Evolutionary conservation across 1,140 invertebrate genomes (phyloP).

Genomic region (Anthonomus grandis): DNA sequence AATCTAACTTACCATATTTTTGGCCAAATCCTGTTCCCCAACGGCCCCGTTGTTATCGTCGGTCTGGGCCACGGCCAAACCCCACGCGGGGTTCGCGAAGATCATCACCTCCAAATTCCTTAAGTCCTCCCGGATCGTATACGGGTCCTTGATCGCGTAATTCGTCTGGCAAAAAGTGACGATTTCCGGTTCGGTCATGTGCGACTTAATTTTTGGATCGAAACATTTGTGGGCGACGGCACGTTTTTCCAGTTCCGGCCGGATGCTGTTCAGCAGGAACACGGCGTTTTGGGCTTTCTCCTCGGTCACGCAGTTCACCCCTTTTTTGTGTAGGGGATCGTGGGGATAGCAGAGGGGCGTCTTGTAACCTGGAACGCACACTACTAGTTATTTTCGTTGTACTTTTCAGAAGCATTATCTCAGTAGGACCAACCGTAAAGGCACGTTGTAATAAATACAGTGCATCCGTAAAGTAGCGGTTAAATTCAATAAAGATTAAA

Average conservation of each 20-base stretch:
- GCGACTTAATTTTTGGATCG: conserved; percentile 50
- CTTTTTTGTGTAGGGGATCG: conserved; percentile 49
- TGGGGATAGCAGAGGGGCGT: conserved; percentile 56
- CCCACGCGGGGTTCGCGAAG: conserved; percentile 68
- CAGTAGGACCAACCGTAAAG: too few species aligned
- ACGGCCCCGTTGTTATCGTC: conserved; percentile 41
- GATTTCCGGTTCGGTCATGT: conserved; percentile 58
- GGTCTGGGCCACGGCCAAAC: conserved; percentile 57
- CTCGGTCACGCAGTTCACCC: conserved; percentile 59
- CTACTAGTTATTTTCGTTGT: too few species aligned
- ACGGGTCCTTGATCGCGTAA: conserved; percentile 41
- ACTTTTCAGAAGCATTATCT: too few species aligned
- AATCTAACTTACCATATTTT: conserved; percentile 49
- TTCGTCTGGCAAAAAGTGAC: conserved; percentile 49
- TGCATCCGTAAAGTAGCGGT: too few species aligned
- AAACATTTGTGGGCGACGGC: conserved; percentile 60
- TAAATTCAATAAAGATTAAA: too few species aligned
- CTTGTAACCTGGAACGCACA: conserved; percentile 53
- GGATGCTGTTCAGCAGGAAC: conserved; percentile 57
- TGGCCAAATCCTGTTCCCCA: conserved; percentile 37
- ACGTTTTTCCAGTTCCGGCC: conserved; percentile 56
- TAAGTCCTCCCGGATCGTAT: conserved; percentile 56
- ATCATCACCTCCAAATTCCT: conserved; percentile 65
- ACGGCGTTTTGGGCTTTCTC: conserved; percentile 58
- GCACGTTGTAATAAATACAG: too few species aligned